Base-by-base conservation (phyloP, 64 coral and sea anemone species). In the Platygyra sinensis region DNA sequence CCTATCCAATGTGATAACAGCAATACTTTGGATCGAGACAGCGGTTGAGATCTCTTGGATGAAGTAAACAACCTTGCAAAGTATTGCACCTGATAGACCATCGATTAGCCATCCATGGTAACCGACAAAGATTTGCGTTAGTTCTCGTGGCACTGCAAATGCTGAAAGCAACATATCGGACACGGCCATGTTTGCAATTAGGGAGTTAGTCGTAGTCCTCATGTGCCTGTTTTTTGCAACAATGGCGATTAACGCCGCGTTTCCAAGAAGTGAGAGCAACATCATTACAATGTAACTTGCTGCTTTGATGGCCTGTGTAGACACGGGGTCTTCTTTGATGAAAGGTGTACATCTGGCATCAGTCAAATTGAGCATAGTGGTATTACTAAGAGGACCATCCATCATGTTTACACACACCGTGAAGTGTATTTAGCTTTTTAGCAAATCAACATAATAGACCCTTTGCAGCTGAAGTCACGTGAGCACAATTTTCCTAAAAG, bases 181-280 rank as follows among this genome's bases (percentile, higher is more conserved):
- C 20, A 93, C 60, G 12, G 83, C 85, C 91, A 93, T 93, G 46
- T 93, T 93, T 62, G 73, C 74, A 4, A 93, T 75, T 12, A 93
- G 20, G 60, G 87, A 93, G 54, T 93, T 87, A 19, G 87, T 30
- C 9, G 91, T 72, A 2, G 85, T 93, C 57, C 75, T 64, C 75
- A 80, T 72, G 11, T 32, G 60, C 75, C 22, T 75, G 75, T 87
- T 78, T 67, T 79, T 93, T 74, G 31, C 51, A 24, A 93, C 75
- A 6, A 87, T 88, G 22, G 17, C 73, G 42, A 80, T 84, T 17
- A 93, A 39, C 2, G 87, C 51, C 28, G 57, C 30, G 55, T 93
- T 93, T 46, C 91, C 91, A 17, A 67, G 25, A 17, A 93, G 55
- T 12, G 91, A 64, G 20, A 67, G 2, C 1, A 88, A 25, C 75